Evolutionary conservation across 2,888 invertebrate genomes (phyloP), one percentile per base, ranked within the genome.

Genomic region (Eristalis pertinax): DNA sequence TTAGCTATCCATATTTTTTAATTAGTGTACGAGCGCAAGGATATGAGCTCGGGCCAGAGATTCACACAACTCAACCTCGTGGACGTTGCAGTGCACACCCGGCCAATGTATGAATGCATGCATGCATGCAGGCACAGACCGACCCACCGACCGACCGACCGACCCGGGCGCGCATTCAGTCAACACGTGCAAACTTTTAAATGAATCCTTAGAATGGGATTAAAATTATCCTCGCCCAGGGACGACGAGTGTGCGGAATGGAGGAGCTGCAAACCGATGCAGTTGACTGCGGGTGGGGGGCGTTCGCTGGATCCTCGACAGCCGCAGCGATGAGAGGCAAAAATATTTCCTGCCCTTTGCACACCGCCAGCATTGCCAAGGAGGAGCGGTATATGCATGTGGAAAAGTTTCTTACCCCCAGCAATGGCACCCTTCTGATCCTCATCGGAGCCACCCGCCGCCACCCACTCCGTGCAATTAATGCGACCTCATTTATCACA

Each of bases 401-500:
- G 63, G 63, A 80, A 77, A 77, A 76, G 69, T 68, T 73, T 29
- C 26, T 60, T 26, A 64, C 72, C 38, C 32, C 58, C 32, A 32
- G 29, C 29, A 29, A 4, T 0, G 29, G 4, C 2, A 29, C 29
- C 29, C 29, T 29, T 26, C 32, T 1, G 32, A 32, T 64, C 32
- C 56, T 15, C 38, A 11, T 0, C 32, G 4, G 2, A 32, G 32
- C 32, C 8, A 32, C 8, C 32, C 8, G 32, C 15, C 43, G 24
- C 64, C 19, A 11, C 69, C 22, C 26, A 19, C 24, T 73, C 73
- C 64, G 83, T 79, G 62, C 67, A 79, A 83, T 87, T 87, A 87
- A 83, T 83, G 79, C 87, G 79, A 87, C 79, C 87, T 79, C 83
- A 87, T 87, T 87, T 80, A 75, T 87, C 83, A 83, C 87, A 87